Base-by-base conservation (phyloP, 2,113 vertebrate genomes). In the Corydoras sp. region DNA sequence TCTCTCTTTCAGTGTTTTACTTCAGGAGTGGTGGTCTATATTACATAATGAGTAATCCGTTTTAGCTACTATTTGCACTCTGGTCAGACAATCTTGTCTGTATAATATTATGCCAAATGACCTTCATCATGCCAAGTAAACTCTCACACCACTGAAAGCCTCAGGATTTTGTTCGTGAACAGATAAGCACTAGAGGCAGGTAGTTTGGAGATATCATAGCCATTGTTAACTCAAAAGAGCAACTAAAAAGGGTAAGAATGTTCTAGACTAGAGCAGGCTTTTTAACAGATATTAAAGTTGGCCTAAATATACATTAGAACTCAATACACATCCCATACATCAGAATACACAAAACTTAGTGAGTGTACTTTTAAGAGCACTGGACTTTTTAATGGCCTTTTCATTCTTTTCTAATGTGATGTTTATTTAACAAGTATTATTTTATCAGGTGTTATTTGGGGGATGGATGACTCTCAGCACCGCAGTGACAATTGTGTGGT, bases 201-300 rank as follows among this genome's bases (percentile, higher is more conserved):
- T 78, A 59, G 59, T 72, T 72, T 78, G 55, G 58, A 71, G 72
- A 78, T 75, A 78, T 59, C 43, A 29, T 0, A 10, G 29, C 10
- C 12, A 78, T 75, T 75, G 77, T 75, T 78, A 70, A 29, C 50
- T 65, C 54, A 65, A 53, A 32, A 60, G 49, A 62, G 58, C 15
- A 14, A 56, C 5, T 43, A 43, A n/a, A 35, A 6, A 11, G 72
- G 68, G 72, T 78, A 75, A 74, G 48, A 75, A 64, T 68, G 73
- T 74, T 65, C 55, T 72, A 55, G 50, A 75, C 66, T 72, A 61
- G 51, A 58, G 49, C 73, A 72, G 64, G 69, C 50, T 14, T 51
- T 18, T 61, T 54, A 43, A 18, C 32, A 31, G 9, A 72, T 68
- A 72, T 78, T 78, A 72, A 53, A 54, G 59, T 59, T 62, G 55